A percentile compares a stretch with the other conserved stretches of the same genome.
phyloP scores from a whole-genome alignment of 2,888 invertebrate species.

The Ophonus ardosiacus region DNA sequence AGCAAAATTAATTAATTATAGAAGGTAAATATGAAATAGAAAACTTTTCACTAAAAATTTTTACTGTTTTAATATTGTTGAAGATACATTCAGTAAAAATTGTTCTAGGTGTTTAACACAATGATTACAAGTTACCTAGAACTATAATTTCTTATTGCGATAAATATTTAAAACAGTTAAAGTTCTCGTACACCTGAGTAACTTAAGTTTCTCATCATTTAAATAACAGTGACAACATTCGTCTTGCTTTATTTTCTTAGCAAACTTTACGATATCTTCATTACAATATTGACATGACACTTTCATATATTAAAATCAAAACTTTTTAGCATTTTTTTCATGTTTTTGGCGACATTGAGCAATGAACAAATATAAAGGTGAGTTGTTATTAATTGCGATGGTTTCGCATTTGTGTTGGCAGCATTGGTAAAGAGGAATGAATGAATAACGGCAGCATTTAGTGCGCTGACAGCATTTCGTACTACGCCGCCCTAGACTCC shows the following conservation, averaged over 20 bases:
- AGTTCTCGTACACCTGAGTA: not conserved
- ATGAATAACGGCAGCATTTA: constrained; percentile 58
- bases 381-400: not conserved
- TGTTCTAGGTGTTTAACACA: not conserved
- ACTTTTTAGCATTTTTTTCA: not conserved
- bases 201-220: too few relatives aligned
- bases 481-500: constrained; percentile 49
- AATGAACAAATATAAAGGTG: not conserved
- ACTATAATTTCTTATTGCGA: not conserved
- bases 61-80: too few relatives aligned
- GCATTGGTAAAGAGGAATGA: constrained; percentile 6
- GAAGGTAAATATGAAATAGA: too few relatives aligned
- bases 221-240: too few relatives aligned
- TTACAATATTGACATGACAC: too few relatives aligned
- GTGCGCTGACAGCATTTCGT: constrained; percentile 55
- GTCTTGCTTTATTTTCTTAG: too few relatives aligned
- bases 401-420: not conserved
- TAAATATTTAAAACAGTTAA: not conserved
- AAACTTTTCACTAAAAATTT: too few relatives aligned
- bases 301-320: not conserved
- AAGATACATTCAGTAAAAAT: not conserved
- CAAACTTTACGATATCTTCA: too few relatives aligned
- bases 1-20: too few relatives aligned
- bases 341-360: not conserved
- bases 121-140: not conserved